Conservation (phyloP, 1,140 invertebrate species). For the Trichomalopsis sarcophagae region DNA sequence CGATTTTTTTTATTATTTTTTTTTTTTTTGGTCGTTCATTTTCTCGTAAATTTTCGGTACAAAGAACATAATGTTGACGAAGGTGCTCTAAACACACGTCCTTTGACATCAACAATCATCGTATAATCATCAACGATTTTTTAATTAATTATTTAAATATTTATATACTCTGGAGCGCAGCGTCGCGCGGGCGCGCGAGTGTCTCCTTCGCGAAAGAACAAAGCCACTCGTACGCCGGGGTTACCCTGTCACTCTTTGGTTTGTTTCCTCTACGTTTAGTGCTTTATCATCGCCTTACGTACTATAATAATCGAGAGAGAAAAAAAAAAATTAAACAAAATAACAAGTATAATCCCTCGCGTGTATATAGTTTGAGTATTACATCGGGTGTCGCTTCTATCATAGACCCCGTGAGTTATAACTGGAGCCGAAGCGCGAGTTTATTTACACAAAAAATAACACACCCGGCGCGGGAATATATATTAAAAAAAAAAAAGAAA, state of each 20-base stretch:
- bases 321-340: conserved; percentile 18
- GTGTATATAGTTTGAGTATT: too few relatives aligned
- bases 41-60: conserved; percentile 14
- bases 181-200: neutral
- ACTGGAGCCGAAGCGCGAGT: too few relatives aligned
- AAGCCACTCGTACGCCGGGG: conserved; percentile 3
- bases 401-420: too few relatives aligned
- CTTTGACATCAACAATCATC: conserved; percentile 15
- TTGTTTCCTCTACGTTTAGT: conserved; percentile 19
- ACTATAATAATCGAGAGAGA: conserved; percentile 16
- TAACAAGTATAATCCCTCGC: neutral
- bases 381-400: too few relatives aligned
- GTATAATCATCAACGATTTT: neutral
- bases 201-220: neutral
- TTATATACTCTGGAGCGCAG: neutral
- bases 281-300: conserved; percentile 33
- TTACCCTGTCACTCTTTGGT: neutral
- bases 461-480: too few relatives aligned
- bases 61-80: conserved; percentile 39
- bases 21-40: conserved; percentile 28
- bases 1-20: conserved; percentile 5
- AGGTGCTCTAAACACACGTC: conserved; percentile 17
- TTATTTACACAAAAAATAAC: too few relatives aligned
- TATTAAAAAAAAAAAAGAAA: too few relatives aligned
- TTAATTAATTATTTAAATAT: conserved; percentile 24